Evolutionary conservation across 2,888 invertebrate genomes (phyloP).

Genomic region (Ornithoptera alexandrae): DNA sequence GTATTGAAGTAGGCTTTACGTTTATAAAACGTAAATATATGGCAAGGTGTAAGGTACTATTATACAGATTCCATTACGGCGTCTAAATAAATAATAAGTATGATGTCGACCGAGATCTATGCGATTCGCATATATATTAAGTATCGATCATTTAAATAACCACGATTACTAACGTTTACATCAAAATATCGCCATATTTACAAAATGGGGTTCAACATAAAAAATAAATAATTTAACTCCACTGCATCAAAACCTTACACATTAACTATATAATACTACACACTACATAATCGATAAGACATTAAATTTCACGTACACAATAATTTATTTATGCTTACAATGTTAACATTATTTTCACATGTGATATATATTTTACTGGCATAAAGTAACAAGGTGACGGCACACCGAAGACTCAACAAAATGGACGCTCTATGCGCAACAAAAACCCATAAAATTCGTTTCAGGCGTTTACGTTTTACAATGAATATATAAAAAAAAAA

Average conservation of each 20-base stretch:
- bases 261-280: slow-evolving; percentile 66
- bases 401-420: slow-evolving; percentile 32
- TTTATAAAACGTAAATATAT: slow-evolving; percentile 34
- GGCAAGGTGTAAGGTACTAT: slow-evolving; percentile 40
- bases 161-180: slow-evolving; percentile 71
- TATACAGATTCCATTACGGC: slow-evolving; percentile 30
- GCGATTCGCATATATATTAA: slow-evolving; percentile 45
- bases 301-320: slow-evolving; percentile 62
- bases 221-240: slow-evolving; percentile 78
- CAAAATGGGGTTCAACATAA: slow-evolving; percentile 73
- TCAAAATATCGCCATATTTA: slow-evolving; percentile 72
- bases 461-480: slow-evolving; percentile 8
- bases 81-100: slow-evolving; percentile 54
- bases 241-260: slow-evolving; percentile 70
- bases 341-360: slow-evolving; percentile 52
- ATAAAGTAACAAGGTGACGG: slow-evolving; percentile 51
- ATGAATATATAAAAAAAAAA: slow-evolving; percentile 20
- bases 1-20: slow-evolving; percentile 25
- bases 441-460: slow-evolving; percentile 10
- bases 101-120: slow-evolving; percentile 62
- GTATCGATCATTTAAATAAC: slow-evolving; percentile 67
- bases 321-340: slow-evolving; percentile 52
- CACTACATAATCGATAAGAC: slow-evolving; percentile 60
- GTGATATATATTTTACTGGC: slow-evolving; percentile 68
- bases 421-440: not conserved